Conservation (phyloP, 2,113 vertebrate genomes). For the Quiscalus mexicanus region DNA sequence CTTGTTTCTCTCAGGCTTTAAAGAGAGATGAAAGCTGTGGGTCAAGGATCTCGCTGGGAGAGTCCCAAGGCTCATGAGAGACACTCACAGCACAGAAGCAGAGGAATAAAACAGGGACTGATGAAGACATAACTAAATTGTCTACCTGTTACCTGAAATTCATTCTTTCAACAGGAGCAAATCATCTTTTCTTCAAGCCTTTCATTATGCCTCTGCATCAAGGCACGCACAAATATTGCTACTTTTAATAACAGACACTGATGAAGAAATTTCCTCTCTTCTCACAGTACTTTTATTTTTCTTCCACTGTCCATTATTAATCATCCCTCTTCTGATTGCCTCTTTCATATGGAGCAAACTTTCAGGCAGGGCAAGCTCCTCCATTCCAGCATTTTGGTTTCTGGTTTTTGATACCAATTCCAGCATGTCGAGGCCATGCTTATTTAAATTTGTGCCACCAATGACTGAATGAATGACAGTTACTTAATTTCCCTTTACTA, state of each 20-base stretch:
- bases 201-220: neutral
- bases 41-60: neutral
- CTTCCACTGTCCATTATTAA: neutral
- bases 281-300: neutral
- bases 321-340: neutral
- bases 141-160: neutral
- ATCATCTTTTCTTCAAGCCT: neutral
- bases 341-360: neutral
- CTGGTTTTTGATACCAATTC: neutral
- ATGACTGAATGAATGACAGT: neutral
- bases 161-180: neutral
- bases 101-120: neutral
- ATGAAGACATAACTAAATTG: fast-evolving
- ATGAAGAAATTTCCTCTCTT: neutral
- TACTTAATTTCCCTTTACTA: neutral
- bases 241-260: neutral
- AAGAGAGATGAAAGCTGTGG: neutral
- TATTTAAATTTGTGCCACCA: neutral
- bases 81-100: neutral
- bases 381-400: neutral
- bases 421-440: neutral
- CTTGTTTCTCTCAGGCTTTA: neutral
- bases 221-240: neutral
- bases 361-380: neutral
- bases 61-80: neutral